A percentile compares a stretch with the other conserved stretches of the same genome.
These are phyloP conservation scores for Drosophila pachea DNA, from an alignment of 1,140 invertebrate genomes.

Conservation along the genomic window DNA sequence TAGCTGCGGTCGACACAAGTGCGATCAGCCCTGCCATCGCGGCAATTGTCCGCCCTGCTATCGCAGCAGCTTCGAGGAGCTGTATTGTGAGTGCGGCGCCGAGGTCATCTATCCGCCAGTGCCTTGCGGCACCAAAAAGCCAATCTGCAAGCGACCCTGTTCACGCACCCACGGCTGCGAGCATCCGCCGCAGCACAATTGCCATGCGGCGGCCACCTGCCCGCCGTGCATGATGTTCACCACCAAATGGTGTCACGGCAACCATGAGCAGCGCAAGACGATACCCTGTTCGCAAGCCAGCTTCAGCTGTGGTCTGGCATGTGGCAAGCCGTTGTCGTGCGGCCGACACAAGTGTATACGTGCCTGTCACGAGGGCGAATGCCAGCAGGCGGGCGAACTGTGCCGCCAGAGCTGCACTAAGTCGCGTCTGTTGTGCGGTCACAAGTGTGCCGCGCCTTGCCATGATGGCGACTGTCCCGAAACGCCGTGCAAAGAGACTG, in stretches of 20 bases:
- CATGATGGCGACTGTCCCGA: slow-evolving; percentile 86
- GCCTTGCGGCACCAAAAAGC: slow-evolving; percentile 91
- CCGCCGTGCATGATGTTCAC: slow-evolving; percentile 96
- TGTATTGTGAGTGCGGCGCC: slow-evolving; percentile 93
- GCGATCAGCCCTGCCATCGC: slow-evolving; percentile 92
- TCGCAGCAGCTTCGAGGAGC: slow-evolving; percentile 93
- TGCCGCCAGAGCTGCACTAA: slow-evolving; percentile 90
- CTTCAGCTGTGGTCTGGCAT: slow-evolving; percentile 94
- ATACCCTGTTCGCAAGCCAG: slow-evolving; percentile 93
- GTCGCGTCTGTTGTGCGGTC: slow-evolving; percentile 85
- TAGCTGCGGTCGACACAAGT: slow-evolving; percentile 92
- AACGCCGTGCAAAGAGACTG: slow-evolving; percentile 84
- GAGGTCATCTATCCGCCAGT: slow-evolving; percentile 93
- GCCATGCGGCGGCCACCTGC: slow-evolving; percentile 83
- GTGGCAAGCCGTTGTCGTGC: slow-evolving; percentile 88
- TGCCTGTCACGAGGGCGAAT: slow-evolving; percentile 86
- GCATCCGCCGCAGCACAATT: slow-evolving; percentile 87
- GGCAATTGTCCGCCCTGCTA: slow-evolving; percentile 92
- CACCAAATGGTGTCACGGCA: slow-evolving; percentile 91
- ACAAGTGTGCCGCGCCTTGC: slow-evolving; percentile 89
- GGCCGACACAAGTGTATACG: slow-evolving; percentile 88
- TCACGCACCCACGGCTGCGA: slow-evolving; percentile 87
- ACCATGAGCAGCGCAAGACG: slow-evolving; percentile 92
- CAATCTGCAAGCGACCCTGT: slow-evolving; percentile 89
- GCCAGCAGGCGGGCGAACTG: slow-evolving; percentile 75